Conservation (phyloP, 2,797 vertebrate species). For the Danio tinwini region DNA sequence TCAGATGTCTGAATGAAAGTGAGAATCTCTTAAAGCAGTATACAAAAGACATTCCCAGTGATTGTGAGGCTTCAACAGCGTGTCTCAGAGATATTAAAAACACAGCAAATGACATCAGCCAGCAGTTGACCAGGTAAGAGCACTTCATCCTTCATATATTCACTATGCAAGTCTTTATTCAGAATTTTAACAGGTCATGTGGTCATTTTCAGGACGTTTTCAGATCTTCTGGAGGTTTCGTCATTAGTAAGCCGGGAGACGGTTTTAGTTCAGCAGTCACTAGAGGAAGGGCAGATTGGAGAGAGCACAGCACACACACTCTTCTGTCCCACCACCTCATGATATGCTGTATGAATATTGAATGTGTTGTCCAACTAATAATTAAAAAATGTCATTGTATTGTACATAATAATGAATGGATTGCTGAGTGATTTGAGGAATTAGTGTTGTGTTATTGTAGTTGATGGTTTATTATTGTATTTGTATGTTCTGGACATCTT, state of each 20-base stretch:
- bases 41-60: slow-evolving; percentile 60
- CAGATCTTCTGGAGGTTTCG: slow-evolving; percentile 78
- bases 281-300: slow-evolving; percentile 74
- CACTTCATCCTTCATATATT: not conserved
- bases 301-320: slow-evolving; percentile 62
- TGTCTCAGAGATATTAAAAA: slow-evolving; percentile 75
- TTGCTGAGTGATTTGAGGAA: not conserved
- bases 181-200: not conserved
- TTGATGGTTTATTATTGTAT: not conserved
- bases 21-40: slow-evolving; percentile 74
- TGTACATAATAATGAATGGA: not conserved
- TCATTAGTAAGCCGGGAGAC: slow-evolving; percentile 78
- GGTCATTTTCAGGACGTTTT: slow-evolving; percentile 70
- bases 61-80: slow-evolving; percentile 61
- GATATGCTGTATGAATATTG: not conserved
- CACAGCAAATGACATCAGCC: slow-evolving; percentile 69
- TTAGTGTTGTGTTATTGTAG: not conserved
- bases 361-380: not conserved
- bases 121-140: slow-evolving; percentile 81
- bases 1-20: slow-evolving; percentile 71
- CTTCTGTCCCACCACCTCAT: slow-evolving; percentile 64
- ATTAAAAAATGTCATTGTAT: not conserved
- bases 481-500: not conserved
- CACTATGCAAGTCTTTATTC: not conserved
- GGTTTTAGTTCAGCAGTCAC: slow-evolving; percentile 66